Evolutionary conservation across 2,888 invertebrate genomes (phyloP), one percentile per base, ranked within the genome.

Genomic region (Dolichomitus sp.): DNA sequence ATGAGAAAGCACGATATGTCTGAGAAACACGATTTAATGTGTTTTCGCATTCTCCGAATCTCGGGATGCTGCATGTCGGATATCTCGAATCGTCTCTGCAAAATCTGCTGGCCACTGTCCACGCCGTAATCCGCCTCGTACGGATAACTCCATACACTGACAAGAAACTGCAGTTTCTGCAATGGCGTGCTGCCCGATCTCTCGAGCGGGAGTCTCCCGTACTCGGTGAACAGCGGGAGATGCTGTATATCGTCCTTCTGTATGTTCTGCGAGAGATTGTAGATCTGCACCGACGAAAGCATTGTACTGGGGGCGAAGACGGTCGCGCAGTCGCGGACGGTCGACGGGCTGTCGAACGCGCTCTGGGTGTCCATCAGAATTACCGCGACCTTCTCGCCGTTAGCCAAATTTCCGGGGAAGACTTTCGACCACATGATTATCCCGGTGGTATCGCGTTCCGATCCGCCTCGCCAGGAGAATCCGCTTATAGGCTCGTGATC

Each of bases 241-340:
- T 99, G 99, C 93, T 99, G 99, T 69, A 99, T 94, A 94, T 99
- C 99, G 93, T 99, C 99, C 93, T 99, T 99, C 93, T 99, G 99
- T 79, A 99, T 98, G 94, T 99, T 99, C 94, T 98, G 98, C 76
- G 98, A 98, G 83, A 99, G 95, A 95, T 99, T 99, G 94, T 98
- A 99, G 79, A 98, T 97, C 95, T 99, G 99, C 74, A 99, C 98
- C 5, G 99, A 99, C 80, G 99, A 99, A 81, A 99, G 95, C 99
- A 99, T 99, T 59, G 99, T 99, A 94, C 99, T 99, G 19, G 99
- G 95, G 0, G 99, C 99, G 95, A 99, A 99, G 70, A 99, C 98
- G 2, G 99, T 99, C 42, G 99, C 99, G 94, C 99, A 99, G 94
- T 99, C 99, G 84, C 98, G 96, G 12, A 99, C 99, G 2, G 99